These are phyloP conservation scores for Cenopis cana DNA, from an alignment of 2,888 invertebrate species.

Conservation along the genomic window DNA sequence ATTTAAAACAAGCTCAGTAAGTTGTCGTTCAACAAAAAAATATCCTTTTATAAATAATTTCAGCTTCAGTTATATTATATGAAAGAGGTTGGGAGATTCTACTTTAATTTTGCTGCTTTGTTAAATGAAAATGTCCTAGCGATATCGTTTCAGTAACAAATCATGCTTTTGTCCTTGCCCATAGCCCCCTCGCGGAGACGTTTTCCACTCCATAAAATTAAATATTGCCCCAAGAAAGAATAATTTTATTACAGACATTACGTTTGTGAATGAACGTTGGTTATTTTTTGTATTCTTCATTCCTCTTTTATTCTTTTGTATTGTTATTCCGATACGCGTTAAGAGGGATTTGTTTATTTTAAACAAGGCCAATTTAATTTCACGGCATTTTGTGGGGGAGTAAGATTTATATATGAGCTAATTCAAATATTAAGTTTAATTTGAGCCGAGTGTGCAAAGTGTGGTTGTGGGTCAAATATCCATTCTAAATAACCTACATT, in stretches of 20 bases:
- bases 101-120: conserved; percentile 48
- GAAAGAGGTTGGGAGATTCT: conserved; percentile 36
- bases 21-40: not conserved
- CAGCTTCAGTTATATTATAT: conserved; percentile 13
- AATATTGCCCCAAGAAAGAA: conserved; percentile 68
- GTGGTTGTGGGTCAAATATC: not conserved
- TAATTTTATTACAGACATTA: conserved; percentile 65
- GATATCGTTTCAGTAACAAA: conserved; percentile 70
- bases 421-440: conserved; percentile 28
- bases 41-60: not conserved
- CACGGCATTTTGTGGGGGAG: conserved; percentile 14
- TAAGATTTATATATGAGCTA: conserved; percentile 13
- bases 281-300: conserved; percentile 12
- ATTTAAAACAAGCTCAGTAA: conserved; percentile 6
- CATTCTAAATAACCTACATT: not conserved
- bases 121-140: conserved; percentile 57
- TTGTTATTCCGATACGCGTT: conserved; percentile 31
- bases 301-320: conserved; percentile 25
- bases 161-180: conserved; percentile 74
- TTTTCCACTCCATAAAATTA: conserved; percentile 82
- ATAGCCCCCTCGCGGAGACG: conserved; percentile 58
- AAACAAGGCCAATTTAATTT: conserved; percentile 35
- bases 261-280: conserved; percentile 45
- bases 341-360: conserved; percentile 38
- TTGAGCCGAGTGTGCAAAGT: not conserved